Conservation (phyloP, 2,888 invertebrate genomes). For the Invenusta paracnida region DNA sequence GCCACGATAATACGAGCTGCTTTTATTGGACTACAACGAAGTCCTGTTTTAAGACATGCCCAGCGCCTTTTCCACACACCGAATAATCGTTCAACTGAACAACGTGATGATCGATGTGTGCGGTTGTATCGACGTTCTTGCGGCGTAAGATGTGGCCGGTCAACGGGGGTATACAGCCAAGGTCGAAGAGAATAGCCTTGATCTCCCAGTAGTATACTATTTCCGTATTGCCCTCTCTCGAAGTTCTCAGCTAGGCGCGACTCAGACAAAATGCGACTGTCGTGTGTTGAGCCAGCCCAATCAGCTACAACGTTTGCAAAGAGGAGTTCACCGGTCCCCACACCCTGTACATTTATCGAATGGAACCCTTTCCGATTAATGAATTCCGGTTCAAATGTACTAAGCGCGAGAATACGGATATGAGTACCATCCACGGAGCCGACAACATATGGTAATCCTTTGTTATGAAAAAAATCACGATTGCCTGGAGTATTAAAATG, state of each 20-base stretch:
- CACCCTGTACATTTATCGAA: not conserved
- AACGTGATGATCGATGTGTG: too few relatives aligned
- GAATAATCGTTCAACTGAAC: too few relatives aligned
- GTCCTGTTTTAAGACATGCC: too few relatives aligned
- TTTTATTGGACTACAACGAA: too few relatives aligned
- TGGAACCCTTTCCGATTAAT: not conserved
- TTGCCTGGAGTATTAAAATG: not conserved
- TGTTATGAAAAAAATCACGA: not conserved
- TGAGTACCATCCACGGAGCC: conserved; percentile 7
- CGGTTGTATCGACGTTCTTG: conserved; percentile 8
- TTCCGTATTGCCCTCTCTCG: conserved; percentile 10
- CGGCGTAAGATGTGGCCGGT: not conserved
- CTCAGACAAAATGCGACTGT: not conserved
- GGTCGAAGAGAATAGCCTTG: not conserved
- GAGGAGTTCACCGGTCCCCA: not conserved
- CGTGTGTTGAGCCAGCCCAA: conserved; percentile 23
- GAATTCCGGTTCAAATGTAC: conserved; percentile 25
- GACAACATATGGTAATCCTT: conserved; percentile 19
- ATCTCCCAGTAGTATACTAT: conserved; percentile 17
- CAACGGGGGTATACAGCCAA: conserved; percentile 1
- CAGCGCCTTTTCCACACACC: too few relatives aligned
- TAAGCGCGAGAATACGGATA: not conserved
- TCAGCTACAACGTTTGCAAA: conserved; percentile 22
- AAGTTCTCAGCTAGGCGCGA: not conserved
- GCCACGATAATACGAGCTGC: too few relatives aligned